phyloP scores from a whole-genome alignment of 2,888 invertebrate genomes.

The Andrena camellia region DNA sequence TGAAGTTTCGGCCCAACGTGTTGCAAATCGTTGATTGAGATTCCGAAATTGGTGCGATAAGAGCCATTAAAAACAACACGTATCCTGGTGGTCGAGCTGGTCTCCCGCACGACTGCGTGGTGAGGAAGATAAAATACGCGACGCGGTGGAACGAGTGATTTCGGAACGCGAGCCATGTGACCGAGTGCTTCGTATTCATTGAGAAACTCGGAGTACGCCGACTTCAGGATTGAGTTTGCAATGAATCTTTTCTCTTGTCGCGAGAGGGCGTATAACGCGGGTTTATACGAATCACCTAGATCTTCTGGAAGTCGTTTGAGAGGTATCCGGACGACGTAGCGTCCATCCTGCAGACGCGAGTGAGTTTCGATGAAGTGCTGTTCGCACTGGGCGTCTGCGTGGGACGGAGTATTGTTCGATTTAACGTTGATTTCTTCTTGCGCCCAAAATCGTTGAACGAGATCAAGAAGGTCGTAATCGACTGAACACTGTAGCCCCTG shows the following conservation, averaged over 20 bases:
- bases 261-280: background rate
- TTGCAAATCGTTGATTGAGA: background rate
- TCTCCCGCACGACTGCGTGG: background rate
- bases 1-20: background rate
- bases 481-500: no score
- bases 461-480: no score
- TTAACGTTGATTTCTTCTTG: no score
- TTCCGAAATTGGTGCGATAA: background rate
- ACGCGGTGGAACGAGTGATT: no score
- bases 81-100: background rate
- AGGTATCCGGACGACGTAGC: background rate
- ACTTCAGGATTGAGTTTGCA: background rate
- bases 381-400: background rate
- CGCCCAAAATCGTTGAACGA: no score
- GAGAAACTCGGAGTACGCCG: background rate
- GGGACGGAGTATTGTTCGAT: background rate
- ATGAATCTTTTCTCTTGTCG: background rate
- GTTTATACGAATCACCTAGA: background rate
- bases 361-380: background rate
- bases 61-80: background rate
- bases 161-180: no score
- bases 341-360: no score
- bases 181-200: no score
- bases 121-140: slow-evolving; percentile 2
- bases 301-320: background rate